A percentile compares a stretch with the other conserved stretches of the same genome.
Evolutionary conservation across 2,113 vertebrate species (phyloP).

Genomic region (Tonatia bakeri): DNA sequence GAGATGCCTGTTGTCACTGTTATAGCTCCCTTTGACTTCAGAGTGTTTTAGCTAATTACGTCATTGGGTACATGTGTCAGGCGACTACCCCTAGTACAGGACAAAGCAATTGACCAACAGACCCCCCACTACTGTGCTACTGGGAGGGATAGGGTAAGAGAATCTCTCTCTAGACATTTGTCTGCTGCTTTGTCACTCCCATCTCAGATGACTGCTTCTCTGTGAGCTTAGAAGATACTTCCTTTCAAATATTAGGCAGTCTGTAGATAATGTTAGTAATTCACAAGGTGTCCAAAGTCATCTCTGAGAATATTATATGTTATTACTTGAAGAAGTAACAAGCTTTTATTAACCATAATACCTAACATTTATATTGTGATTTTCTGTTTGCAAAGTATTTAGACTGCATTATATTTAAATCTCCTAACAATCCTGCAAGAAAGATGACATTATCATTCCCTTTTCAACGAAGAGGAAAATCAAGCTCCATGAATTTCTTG

Average conservation of each 20-base stretch:
- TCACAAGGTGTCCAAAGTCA: not conserved
- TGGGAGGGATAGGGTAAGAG: not conserved
- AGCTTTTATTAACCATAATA: not conserved
- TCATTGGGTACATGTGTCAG: not conserved
- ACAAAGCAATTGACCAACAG: not conserved
- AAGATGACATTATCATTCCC: not conserved
- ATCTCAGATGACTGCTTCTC: not conserved
- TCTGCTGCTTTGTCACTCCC: not conserved
- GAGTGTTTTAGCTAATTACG: not conserved
- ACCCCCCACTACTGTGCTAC: not conserved
- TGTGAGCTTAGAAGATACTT: not conserved
- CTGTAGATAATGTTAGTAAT: not conserved
- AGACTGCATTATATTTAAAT: not conserved
- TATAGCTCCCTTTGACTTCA: not conserved
- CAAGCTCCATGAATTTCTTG: not conserved
- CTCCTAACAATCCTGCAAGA: not conserved
- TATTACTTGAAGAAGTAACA: not conserved
- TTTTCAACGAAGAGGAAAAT: not conserved
- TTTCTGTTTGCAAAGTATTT: not conserved
- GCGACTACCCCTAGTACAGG: not conserved
- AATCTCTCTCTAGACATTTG: not conserved
- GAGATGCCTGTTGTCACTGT: not conserved
- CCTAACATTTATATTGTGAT: not conserved
- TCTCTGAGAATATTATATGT: not conserved
- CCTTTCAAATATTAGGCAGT: not conserved